phyloP scores from a whole-genome alignment of 2,888 invertebrate genomes.

The Neuroscelio doddi region DNA sequence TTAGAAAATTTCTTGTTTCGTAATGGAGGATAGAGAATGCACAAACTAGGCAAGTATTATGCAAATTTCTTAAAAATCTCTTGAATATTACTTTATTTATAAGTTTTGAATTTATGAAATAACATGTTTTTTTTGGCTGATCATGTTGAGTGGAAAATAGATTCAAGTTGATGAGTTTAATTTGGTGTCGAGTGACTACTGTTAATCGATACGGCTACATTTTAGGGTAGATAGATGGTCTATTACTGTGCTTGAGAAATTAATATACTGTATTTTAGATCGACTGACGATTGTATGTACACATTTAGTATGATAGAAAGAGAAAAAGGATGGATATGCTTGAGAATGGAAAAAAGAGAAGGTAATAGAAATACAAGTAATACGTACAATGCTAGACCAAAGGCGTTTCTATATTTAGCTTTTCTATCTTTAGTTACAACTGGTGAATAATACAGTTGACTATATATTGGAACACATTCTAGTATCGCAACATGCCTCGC shows the following conservation, averaged over 20 bases:
- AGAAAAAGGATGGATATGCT: slow-evolving; percentile 29
- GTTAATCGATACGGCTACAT: no score
- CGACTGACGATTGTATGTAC: slow-evolving; percentile 5
- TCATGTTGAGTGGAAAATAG: no score
- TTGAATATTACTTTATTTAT: no score
- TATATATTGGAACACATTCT: slow-evolving; percentile 67
- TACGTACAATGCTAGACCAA: slow-evolving; percentile 26
- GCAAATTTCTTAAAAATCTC: no score
- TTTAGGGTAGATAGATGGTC: slow-evolving; percentile 35
- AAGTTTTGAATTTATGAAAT: no score
- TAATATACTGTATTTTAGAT: slow-evolving; percentile 19
- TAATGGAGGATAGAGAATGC: neutral
- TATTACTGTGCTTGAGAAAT: slow-evolving; percentile 39
- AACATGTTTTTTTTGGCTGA: no score
- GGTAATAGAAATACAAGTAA: slow-evolving; percentile 26
- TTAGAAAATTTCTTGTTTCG: neutral
- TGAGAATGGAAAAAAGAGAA: slow-evolving; percentile 27
- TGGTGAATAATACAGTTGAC: slow-evolving; percentile 65
- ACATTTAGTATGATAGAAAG: no score
- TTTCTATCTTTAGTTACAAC: slow-evolving; percentile 61
- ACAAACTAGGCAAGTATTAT: no score
- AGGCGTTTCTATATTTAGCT: slow-evolving; percentile 60
- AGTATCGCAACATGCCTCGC: slow-evolving; percentile 60
- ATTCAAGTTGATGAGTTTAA: neutral
- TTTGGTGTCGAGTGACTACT: no score